Evolutionary conservation across 2,797 vertebrate genomes (phyloP), one percentile per base, ranked within the genome.

Genomic region (Falco biarmicus): DNA sequence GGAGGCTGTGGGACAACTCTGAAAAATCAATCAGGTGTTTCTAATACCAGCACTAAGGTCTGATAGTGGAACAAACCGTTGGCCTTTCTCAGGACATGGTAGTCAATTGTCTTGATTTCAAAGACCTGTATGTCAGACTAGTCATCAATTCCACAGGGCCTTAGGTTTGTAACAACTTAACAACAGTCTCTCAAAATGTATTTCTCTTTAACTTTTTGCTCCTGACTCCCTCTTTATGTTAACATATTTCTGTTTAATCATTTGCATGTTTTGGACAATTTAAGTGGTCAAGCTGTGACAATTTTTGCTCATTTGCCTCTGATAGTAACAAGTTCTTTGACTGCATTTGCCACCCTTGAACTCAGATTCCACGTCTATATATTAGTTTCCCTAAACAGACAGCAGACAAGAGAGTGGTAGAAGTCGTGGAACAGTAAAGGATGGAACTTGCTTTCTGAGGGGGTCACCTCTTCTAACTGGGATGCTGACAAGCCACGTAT

Each of bases 271-370:
- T 88, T 83, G 90, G 75, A 91, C 82, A 83, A 83, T 41, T 28
- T 74, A 65, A 54, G 71, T 71, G 85, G 85, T 87, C 85, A 83
- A 81, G 76, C 90, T 92, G 92, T 93, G 84, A 92, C 57, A 81
- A 32, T 64, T 53, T 78, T 86, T 89, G 69, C 73, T 94, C 41
- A 13, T 88, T 68, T 80, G 64, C 32, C 43, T 94, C n/a, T 71
- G 80, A n/a, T 11, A 91, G 73, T 45, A 93, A 56, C 76, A 88
- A 48, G 80, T 71, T 48, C 15, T 74, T 80, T 66, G n/a, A 32
- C 65, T 84, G 61, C 45, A 19, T 83, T 88, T 90, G 69, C 57
- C 88, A 39, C 41, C 43, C 20, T 93, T 91, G 65, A n/a, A 64
- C 90, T 87, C 65, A 31, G 50, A 80, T 74, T 31, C 21, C 26